Evolutionary conservation across 2,888 invertebrate species (phyloP), one percentile per base, ranked within the genome.

Genomic region (Drosophila mettleri): DNA sequence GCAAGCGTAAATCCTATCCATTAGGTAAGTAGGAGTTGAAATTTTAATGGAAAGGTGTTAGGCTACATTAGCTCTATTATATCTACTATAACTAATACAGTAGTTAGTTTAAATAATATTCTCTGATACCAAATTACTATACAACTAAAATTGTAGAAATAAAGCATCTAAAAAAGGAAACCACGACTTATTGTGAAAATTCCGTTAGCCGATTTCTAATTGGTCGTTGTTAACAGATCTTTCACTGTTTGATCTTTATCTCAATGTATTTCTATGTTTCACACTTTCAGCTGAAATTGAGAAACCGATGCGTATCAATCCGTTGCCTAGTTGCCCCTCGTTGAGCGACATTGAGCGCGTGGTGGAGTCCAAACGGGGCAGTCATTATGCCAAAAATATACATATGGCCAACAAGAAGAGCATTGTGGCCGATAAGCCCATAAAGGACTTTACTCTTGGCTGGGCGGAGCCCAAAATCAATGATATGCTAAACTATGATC

Each of bases 401-500:
- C 84, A 69, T 0, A 69, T 57, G 14, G 54, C 31, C 12, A 67
- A 29, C 29, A 53, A 62, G 0, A 81, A 79, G 46, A 63, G 60
- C 22, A 29, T 24, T 0, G 68, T 63, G 2, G 33, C 41, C 18
- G 73, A 82, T 9, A 82, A 79, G 34, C 74, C 70, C 5, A 54
- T 78, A n/a, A 88, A 87, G 39, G 79, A 88, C 14, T 65, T 80
- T 3, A 76, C 70, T 51, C 55, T 84, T 5, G 88, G 78, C 51
- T 91, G 88, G 90, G 72, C 80, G 3, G 85, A 88, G 41, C 79
- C 86, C 0, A 91, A 90, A 58, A 90, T 91, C 2, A 83, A 69
- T 3, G 86, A 91, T 31, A 91, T 91, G 91, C 78, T 91, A 0
- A 91, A 89, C 46, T 86, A 82, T 31, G 89, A 91, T 43, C 51